A percentile compares a stretch with the other conserved stretches of the same genome.
phyloP scores from a whole-genome alignment of 1,140 invertebrate genomes.

The Musca vetustissima region DNA sequence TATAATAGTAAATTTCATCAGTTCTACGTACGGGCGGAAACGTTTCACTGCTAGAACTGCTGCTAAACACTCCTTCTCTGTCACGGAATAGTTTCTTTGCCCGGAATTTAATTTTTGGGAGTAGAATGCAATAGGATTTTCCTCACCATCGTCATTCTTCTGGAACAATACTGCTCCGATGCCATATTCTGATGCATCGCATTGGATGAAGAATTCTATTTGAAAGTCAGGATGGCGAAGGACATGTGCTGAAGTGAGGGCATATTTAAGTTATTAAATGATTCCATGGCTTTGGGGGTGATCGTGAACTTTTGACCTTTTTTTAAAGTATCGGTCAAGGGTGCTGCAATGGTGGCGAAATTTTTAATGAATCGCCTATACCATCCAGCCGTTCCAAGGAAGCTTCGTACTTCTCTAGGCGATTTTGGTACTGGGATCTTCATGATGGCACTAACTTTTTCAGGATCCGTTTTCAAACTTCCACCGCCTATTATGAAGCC shows the following conservation, averaged over 20 bases:
- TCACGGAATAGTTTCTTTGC: not conserved
- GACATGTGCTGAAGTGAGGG: not conserved
- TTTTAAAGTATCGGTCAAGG: not conserved
- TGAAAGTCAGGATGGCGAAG: not conserved
- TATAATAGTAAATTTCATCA: not conserved
- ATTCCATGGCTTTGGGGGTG: not conserved
- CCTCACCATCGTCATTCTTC: too few species aligned
- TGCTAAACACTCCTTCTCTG: too few species aligned
- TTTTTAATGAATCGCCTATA: not conserved
- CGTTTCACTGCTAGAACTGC: too few species aligned
- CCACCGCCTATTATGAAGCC: too few species aligned
- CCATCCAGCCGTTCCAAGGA: too few species aligned
- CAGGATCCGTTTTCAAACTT: too few species aligned
- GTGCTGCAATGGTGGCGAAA: not conserved
- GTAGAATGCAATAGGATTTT: not conserved
- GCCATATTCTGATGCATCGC: not conserved
- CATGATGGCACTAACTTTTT: too few species aligned
- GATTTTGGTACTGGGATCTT: too few species aligned
- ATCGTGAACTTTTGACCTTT: not conserved
- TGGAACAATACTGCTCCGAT: too few species aligned
- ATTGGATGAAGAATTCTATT: not conserved
- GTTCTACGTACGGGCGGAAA: too few species aligned
- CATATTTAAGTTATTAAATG: not conserved
- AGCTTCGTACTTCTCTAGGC: too few species aligned
- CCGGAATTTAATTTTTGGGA: not conserved